A percentile compares a stretch with the other conserved stretches of the same genome.
Evolutionary conservation across 2,888 invertebrate species (phyloP).

Genomic region (Amiota mariae): DNA sequence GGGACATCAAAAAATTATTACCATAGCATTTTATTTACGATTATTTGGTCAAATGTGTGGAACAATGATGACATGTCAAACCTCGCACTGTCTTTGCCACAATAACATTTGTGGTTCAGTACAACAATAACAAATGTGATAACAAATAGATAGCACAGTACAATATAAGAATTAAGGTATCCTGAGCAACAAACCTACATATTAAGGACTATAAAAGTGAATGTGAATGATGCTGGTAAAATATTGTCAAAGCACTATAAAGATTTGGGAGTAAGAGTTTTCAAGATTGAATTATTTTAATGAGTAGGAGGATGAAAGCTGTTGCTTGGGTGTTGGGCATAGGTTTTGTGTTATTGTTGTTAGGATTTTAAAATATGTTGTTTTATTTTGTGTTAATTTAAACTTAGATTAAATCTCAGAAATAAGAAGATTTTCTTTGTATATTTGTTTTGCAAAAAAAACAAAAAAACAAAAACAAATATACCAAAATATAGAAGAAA

Average conservation of each 20-base stretch:
- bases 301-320: no score
- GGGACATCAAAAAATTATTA: constrained; percentile 61
- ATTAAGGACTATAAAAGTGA: constrained; percentile 47
- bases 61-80: constrained; percentile 9
- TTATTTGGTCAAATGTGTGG: constrained; percentile 33
- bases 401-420: no score
- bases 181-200: constrained; percentile 35
- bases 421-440: no score
- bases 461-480: no score
- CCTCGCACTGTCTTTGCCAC: neutral
- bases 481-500: no score
- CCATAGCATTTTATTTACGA: constrained; percentile 51
- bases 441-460: no score
- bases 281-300: neutral
- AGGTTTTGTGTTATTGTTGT: no score
- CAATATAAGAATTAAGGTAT: neutral
- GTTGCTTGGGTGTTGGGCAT: no score
- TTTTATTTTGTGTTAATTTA: no score
- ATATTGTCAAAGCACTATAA: constrained; percentile 17
- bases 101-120: constrained; percentile 21
- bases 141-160: constrained; percentile 4
- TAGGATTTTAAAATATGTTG: no score
- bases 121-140: neutral
- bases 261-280: neutral
- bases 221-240: constrained; percentile 57